Conservation (phyloP, 2,797 vertebrate species). For the Odontamblyopus lacepedii region DNA sequence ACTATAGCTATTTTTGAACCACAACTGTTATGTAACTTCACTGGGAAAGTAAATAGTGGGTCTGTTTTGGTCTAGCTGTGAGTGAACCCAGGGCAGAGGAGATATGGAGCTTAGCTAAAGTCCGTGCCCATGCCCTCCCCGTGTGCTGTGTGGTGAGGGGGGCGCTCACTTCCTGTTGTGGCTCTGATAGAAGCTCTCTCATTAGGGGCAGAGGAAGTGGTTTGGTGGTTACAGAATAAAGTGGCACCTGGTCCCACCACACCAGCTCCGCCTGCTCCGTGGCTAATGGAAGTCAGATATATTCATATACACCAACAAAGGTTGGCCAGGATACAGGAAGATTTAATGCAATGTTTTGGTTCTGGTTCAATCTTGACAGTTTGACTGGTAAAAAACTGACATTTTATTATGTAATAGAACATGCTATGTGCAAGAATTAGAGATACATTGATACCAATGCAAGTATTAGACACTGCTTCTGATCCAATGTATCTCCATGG, state of each 20-base stretch:
- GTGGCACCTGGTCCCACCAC: conserved; percentile 14
- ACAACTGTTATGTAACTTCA: neutral
- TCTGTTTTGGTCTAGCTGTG: neutral
- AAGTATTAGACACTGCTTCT: too few species aligned
- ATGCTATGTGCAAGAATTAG: too few species aligned
- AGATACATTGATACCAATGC: neutral
- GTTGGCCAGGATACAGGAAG: neutral
- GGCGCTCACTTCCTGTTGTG: conserved; percentile 4
- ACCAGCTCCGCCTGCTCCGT: neutral
- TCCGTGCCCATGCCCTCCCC: neutral
- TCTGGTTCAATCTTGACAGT: neutral
- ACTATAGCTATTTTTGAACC: neutral
- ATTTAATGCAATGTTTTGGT: neutral
- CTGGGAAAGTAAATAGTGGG: neutral
- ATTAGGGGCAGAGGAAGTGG: conserved; percentile 17
- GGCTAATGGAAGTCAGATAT: neutral
- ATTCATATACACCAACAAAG: neutral
- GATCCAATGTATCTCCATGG: too few species aligned
- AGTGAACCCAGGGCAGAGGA: neutral
- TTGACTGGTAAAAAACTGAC: too few species aligned
- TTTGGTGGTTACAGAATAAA: conserved; percentile 14
- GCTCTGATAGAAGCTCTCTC: conserved; percentile 3
- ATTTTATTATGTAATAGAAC: too few species aligned
- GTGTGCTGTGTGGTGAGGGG: neutral
- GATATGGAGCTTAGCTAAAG: neutral